Base-by-base conservation (phyloP, 2,888 invertebrate genomes). In the Melinaea menophilus region DNA sequence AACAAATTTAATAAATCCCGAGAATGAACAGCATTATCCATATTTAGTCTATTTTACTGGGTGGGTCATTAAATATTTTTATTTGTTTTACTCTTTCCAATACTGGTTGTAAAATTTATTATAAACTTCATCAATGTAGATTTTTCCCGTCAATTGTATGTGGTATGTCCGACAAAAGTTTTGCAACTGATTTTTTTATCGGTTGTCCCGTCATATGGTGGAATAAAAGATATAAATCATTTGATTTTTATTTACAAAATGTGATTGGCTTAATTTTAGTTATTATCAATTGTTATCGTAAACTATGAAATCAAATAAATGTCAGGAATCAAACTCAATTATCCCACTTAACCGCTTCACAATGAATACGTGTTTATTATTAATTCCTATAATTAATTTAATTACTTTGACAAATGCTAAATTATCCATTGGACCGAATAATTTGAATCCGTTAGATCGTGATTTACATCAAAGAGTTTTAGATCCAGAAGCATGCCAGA, bases 381-480 rank as follows among this genome's bases (percentile, higher is more conserved):
- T 31, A 31, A 51, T 11, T 11, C 7, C 51, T 4, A 31, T n/a
- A 31, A 2, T 51, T 51, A 7, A 31, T 51, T 31, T 31, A 7
- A 11, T 51, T 2, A n/a, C 2, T 31, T 31, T 9, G 11, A 31
- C 31, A 51, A 51, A 31, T 51, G 31, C 51, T 31, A 51, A 51
- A 51, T 31, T 31, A 31, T 51, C 51, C 9, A 9, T 41, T 9
- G 31, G 31, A 31, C 2, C 31, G 9, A 11, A 51, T 51, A 11
- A 51, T 7, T 51, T 51, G 51, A 31, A 51, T 51, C 31, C 71
- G 2, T 77, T 84, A 59, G 78, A 85, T 69, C 67, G 68, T 55
- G 73, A 77, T 64, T 71, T 85, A 48, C 84, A 77, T 69, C 74
- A 81, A 67, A 71, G 76, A 62, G 83, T 79, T 11, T 65, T 86